These are phyloP conservation scores for Struthio camelus DNA, from an alignment of 2,113 vertebrate genomes.

Conservation along the genomic window DNA sequence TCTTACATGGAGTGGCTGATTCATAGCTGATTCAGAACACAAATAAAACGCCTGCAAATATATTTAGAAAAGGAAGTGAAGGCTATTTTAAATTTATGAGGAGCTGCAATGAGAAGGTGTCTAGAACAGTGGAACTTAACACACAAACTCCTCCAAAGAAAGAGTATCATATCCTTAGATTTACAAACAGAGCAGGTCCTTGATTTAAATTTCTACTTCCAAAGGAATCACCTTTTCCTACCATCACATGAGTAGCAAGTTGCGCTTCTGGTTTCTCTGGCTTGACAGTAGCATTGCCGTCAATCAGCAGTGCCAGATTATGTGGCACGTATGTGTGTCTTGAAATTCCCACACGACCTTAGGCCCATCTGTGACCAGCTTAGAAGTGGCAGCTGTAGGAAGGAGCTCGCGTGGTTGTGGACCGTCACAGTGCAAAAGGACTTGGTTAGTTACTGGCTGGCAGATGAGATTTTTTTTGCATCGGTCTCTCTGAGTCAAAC, in stretches of 20 bases:
- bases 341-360: neutral
- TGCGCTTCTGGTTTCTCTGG: neutral
- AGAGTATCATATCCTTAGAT: neutral
- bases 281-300: neutral
- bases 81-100: slow-evolving; percentile 36
- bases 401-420: neutral
- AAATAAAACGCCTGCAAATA: slow-evolving; percentile 5
- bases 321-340: neutral
- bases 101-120: slow-evolving; percentile 13
- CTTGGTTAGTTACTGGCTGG: neutral
- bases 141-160: neutral
- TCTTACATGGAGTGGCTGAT: neutral
- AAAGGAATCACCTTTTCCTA: neutral
- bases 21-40: slow-evolving; percentile 16
- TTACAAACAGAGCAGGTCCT: neutral
- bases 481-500: neutral
- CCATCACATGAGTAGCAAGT: neutral
- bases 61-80: slow-evolving; percentile 28
- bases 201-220: neutral
- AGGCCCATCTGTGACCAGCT: neutral
- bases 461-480: neutral
- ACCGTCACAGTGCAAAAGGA: neutral
- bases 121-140: neutral
- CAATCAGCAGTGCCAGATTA: neutral
- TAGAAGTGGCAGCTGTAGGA: neutral